phyloP scores from a whole-genome alignment of 2,888 invertebrate species.

The Nyleta sp. region DNA sequence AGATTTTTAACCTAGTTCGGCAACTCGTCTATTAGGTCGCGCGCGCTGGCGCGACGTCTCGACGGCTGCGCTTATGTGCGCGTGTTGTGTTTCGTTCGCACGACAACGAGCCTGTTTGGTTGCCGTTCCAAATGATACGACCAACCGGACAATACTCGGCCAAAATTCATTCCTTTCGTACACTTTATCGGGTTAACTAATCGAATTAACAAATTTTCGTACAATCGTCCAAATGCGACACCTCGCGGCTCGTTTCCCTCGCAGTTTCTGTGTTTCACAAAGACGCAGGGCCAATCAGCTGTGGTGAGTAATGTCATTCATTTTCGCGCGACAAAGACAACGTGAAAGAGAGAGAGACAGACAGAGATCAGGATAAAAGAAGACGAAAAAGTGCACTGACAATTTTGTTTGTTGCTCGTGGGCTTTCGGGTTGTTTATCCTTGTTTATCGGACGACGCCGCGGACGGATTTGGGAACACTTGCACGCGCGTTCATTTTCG shows the following conservation, averaged over 20 bases:
- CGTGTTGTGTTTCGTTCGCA: neutral
- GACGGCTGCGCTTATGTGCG: neutral
- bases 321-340: conserved; percentile 7
- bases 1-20: conserved; percentile 33
- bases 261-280: neutral
- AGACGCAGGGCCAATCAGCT: conserved; percentile 27
- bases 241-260: conserved; percentile 8
- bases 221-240: conserved; percentile 3
- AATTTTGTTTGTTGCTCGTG: conserved; percentile 4
- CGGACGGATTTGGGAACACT: conserved; percentile 25
- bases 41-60: conserved; percentile 16
- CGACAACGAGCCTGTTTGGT: neutral
- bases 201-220: neutral
- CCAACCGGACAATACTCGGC: neutral
- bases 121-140: conserved; percentile 6
- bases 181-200: no score
- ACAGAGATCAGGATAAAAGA: conserved; percentile 3
- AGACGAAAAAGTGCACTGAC: conserved; percentile 8
- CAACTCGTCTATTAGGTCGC: conserved; percentile 13
- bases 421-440: conserved; percentile 17
- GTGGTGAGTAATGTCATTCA: conserved; percentile 27
- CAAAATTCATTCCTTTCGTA: no score
- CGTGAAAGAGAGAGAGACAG: neutral
- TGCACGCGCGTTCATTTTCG: conserved; percentile 26
- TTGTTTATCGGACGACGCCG: conserved; percentile 10